Percentiles rank a stretch among this genome's conserved stretches.
phyloP scores from a whole-genome alignment of 1,140 invertebrate species.

The Doryteuthis pealeii region DNA sequence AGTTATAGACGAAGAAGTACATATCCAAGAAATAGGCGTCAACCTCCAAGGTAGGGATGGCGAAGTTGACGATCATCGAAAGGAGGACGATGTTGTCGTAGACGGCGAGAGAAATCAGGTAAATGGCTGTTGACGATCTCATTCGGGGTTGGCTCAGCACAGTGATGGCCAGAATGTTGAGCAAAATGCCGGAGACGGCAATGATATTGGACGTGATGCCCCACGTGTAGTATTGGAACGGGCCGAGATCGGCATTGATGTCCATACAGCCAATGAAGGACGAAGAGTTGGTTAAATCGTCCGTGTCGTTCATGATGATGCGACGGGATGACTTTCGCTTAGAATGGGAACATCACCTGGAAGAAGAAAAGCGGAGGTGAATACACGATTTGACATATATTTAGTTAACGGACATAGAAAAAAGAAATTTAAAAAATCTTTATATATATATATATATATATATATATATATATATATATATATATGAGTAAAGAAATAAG shows the following conservation, averaged over 20 bases:
- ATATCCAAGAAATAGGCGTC: slow-evolving; percentile 76
- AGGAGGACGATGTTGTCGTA: slow-evolving; percentile 61
- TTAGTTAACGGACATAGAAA: too few species aligned
- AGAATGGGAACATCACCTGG: too few species aligned
- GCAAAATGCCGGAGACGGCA: slow-evolving; percentile 61
- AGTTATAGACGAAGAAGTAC: slow-evolving; percentile 62
- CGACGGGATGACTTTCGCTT: too few species aligned
- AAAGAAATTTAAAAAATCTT: too few species aligned
- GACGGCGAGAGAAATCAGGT: slow-evolving; percentile 54
- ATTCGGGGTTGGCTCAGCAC: slow-evolving; percentile 53
- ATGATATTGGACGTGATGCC: slow-evolving; percentile 69
- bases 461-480: too few species aligned
- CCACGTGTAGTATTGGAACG: slow-evolving; percentile 48
- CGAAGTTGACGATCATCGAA: slow-evolving; percentile 73
- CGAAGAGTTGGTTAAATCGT: too few species aligned
- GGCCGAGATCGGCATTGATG: not conserved
- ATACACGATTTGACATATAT: too few species aligned
- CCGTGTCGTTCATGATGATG: too few species aligned
- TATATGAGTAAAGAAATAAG: too few species aligned
- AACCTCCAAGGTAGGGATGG: slow-evolving; percentile 75
- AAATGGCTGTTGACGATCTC: slow-evolving; percentile 54
- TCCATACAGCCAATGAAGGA: not conserved
- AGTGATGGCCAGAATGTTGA: slow-evolving; percentile 53
- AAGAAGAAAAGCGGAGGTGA: too few species aligned
- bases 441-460: too few species aligned